These are phyloP conservation scores for Choristoneura rosaceana DNA, from an alignment of 2,888 invertebrate genomes.

Conservation along the genomic window DNA sequence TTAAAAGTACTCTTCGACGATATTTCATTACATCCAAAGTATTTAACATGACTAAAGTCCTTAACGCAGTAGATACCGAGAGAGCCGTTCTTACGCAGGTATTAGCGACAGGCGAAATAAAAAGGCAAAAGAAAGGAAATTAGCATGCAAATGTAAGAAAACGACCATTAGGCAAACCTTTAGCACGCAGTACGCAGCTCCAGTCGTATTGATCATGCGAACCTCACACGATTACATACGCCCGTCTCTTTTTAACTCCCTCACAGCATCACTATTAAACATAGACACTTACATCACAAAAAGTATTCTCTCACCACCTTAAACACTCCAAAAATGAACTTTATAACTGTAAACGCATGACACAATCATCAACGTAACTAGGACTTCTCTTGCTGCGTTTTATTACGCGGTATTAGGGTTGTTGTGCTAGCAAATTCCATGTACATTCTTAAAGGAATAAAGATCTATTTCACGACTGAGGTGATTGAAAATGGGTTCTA, in stretches of 20 bases:
- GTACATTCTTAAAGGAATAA: constrained; percentile 81
- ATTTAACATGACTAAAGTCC: no score
- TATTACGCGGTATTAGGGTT: constrained; percentile 51
- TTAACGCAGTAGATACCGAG: neutral
- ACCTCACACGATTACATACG: constrained; percentile 82
- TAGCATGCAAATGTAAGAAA: constrained; percentile 85
- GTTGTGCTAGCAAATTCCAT: constrained; percentile 82
- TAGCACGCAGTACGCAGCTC: constrained; percentile 63
- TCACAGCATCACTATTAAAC: constrained; percentile 83
- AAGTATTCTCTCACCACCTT: constrained; percentile 55
- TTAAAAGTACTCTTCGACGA: no score
- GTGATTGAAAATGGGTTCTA: constrained; percentile 78
- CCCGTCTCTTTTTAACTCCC: constrained; percentile 83
- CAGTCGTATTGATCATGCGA: constrained; percentile 80
- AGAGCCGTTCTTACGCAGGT: constrained; percentile 53
- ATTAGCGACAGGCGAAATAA: constrained; percentile 75
- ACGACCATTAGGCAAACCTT: constrained; percentile 76
- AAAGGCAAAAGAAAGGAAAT: constrained; percentile 72
- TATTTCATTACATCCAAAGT: no score
- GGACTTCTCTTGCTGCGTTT: constrained; percentile 47
- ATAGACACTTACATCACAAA: constrained; percentile 69
- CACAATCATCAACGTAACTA: constrained; percentile 29
- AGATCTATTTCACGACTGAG: constrained; percentile 79
- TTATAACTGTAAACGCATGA: neutral
- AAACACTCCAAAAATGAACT: constrained; percentile 47